Evolutionary conservation across 53 echinoderm and acorn worm genomes (phyloP).

Genomic region (Holothuria leucospilota): DNA sequence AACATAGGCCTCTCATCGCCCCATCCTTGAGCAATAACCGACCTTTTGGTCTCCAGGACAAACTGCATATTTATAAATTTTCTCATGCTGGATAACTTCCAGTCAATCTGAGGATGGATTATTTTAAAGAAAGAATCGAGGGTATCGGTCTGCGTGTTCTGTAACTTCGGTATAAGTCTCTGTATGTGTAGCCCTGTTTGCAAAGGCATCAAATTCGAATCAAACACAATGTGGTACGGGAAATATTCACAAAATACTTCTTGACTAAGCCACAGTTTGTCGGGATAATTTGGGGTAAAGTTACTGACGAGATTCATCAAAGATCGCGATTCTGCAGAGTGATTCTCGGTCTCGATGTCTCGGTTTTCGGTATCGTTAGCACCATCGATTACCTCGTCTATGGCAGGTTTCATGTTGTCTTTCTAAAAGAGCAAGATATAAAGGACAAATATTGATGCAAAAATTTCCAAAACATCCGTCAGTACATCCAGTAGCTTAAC

Average conservation of each 20-base stretch:
- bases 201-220: conserved; percentile 74
- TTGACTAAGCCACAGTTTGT: conserved; percentile 94
- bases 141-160: conserved; percentile 75
- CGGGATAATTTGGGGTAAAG: conserved; percentile 85
- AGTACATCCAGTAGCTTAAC: too few species aligned
- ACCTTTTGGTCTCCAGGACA: conserved; percentile 88
- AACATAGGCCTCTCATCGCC: conserved; percentile 87
- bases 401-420: conserved; percentile 1
- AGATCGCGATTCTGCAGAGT: conserved; percentile 5
- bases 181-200: conserved; percentile 96
- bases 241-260: conserved; percentile 94
- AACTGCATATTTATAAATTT: conserved; percentile 99
- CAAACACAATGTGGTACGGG: conserved; percentile 94
- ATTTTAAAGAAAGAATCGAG: conserved; percentile 81
- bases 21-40: conserved; percentile 79
- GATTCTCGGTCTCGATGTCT: neutral
- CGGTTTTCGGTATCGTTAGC: conserved; percentile 33
- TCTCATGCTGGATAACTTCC: conserved; percentile 82
- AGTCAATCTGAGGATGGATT: conserved; percentile 95
- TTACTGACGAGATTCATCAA: conserved; percentile 26
- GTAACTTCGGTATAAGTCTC: conserved; percentile 79
- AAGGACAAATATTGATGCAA: too few species aligned
- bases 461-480: too few species aligned
- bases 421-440: neutral
- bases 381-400: conserved; percentile 1